Conservation (phyloP, 1,140 invertebrate species). For the Paracyclopina nana region DNA sequence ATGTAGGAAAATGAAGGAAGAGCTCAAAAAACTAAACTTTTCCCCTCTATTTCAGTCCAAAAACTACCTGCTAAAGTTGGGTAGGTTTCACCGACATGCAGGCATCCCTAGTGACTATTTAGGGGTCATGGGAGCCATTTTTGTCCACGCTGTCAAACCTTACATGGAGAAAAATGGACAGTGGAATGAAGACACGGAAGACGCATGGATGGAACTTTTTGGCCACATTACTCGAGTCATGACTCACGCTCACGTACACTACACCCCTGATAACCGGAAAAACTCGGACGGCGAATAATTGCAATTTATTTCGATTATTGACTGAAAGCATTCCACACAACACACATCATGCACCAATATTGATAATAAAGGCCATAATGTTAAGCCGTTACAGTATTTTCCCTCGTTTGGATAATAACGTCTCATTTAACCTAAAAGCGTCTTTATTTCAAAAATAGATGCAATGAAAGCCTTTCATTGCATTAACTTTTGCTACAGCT, state of each 20-base stretch:
- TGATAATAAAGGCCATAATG: no score
- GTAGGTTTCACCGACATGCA: constrained; percentile 3
- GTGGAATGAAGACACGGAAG: constrained; percentile 5
- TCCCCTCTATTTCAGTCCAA: neutral
- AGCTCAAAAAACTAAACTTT: neutral
- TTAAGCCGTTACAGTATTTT: no score
- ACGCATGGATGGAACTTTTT: constrained; percentile 8
- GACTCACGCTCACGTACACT: constrained; percentile 1
- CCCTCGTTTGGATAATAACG: no score
- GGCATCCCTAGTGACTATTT: constrained; percentile 8
- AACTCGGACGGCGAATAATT: no score
- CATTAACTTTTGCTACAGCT: no score
- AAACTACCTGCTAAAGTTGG: constrained; percentile 3
- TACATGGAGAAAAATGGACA: neutral
- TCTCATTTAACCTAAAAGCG: no score
- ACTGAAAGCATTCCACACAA: no score
- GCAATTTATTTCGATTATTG: no score
- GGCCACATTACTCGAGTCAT: constrained; percentile 8
- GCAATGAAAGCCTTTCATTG: no score
- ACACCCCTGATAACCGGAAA: no score
- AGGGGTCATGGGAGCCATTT: constrained; percentile 3
- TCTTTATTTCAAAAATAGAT: no score
- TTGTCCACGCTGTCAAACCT: neutral
- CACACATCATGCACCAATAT: no score
- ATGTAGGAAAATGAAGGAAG: neutral